Conservation (phyloP, 2,113 vertebrate genomes). For the Eolophus roseicapilla region DNA sequence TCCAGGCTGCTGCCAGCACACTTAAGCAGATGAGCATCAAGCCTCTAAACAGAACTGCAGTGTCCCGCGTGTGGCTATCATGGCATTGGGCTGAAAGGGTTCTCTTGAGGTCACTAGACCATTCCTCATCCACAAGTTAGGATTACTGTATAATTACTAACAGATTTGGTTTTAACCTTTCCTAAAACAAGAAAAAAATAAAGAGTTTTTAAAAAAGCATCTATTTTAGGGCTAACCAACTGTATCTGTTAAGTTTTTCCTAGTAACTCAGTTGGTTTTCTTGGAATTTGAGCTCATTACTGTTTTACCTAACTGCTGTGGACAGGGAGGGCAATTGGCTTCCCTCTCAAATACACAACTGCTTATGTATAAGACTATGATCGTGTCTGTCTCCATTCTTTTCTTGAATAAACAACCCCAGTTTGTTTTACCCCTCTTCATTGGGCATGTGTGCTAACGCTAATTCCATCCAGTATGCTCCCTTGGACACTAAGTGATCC, state of each 20-base stretch:
- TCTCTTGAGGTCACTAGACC: neutral
- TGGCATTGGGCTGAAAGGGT: neutral
- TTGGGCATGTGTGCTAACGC: too few species aligned
- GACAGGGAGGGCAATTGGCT: neutral
- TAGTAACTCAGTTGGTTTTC: neutral
- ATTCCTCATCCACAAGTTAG: neutral
- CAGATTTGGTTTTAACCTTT: neutral
- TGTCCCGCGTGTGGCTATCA: neutral
- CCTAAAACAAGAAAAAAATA: neutral
- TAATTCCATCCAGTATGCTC: neutral
- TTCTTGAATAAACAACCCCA: neutral
- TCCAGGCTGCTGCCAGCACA: neutral
- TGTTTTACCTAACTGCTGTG: neutral
- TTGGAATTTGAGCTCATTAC: neutral
- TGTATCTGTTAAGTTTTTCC: neutral
- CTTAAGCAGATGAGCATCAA: neutral
- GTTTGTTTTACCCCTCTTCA: neutral
- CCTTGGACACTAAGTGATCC: neutral
- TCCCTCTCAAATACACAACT: neutral
- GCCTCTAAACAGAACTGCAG: neutral
- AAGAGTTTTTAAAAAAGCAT: neutral
- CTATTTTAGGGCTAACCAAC: neutral
- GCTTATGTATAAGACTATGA: neutral
- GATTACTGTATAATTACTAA: neutral
- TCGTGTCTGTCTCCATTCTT: neutral